These are phyloP conservation scores for Drosophila sucinea DNA, from an alignment of 1,140 invertebrate species.

Conservation along the genomic window DNA sequence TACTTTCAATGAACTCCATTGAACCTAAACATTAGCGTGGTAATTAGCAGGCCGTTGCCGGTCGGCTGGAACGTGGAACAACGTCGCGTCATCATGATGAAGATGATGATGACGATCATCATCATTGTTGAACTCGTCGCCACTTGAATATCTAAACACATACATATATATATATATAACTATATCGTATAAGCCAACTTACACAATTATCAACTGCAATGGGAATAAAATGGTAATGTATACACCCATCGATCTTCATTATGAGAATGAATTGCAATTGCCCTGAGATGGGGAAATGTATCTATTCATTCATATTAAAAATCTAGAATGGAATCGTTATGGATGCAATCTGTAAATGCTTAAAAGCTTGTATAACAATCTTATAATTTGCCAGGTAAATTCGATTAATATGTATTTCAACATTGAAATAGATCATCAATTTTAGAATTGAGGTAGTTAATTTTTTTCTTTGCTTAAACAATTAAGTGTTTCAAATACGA, in stretches of 20 bases:
- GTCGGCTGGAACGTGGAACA: conserved; percentile 60
- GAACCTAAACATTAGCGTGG: conserved; percentile 72
- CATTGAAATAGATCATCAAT: too few species aligned
- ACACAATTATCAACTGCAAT: conserved; percentile 47
- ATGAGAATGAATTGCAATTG: conserved; percentile 46
- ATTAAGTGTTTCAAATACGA: too few species aligned
- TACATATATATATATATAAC: conserved; percentile 27
- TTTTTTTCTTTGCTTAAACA: too few species aligned
- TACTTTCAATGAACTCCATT: conserved; percentile 81
- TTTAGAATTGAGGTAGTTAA: too few species aligned
- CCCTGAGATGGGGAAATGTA: neutral
- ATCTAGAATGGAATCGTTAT: neutral
- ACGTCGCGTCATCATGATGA: conserved; percentile 23
- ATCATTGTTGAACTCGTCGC: conserved; percentile 16
- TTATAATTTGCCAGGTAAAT: too few species aligned
- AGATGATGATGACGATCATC: conserved; percentile 4
- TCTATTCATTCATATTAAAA: neutral
- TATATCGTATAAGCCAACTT: conserved; percentile 31
- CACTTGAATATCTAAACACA: conserved; percentile 50
- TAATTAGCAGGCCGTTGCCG: conserved; percentile 77
- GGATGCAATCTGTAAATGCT: neutral
- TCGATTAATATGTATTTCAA: too few species aligned
- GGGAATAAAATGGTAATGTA: conserved; percentile 27
- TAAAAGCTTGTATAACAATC: neutral
- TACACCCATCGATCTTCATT: conserved; percentile 23